Base-by-base conservation (phyloP, 2,888 invertebrate species). In the Carcina quercana region DNA sequence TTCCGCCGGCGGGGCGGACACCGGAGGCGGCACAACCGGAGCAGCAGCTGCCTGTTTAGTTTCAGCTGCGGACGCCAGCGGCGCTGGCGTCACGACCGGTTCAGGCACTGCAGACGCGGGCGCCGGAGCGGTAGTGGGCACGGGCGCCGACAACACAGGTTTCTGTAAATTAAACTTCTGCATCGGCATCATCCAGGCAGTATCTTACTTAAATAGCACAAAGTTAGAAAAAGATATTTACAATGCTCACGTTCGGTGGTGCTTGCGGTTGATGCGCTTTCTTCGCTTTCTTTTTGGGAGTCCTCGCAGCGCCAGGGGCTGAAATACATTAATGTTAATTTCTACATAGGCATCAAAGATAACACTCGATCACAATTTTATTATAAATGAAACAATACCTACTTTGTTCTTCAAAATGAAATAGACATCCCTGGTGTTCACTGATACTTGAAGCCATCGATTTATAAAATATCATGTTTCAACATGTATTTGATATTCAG, bases 271-370 rank as follows among this genome's bases (percentile, higher is more conserved):
- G 75, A 37, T 70, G 72, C 8, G 59, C 45, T 42, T 67, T 83
- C 58, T 80, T 83, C 19, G 59, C 45, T 64, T 82, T 82, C 64
- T 82, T 82, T 62, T 82, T 82, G 10, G 74, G 70, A 25, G 75
- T 74, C 53, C 76, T 69, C 33, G 70, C 71, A 12, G 68, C 56
- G 25, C 64, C 71, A 14, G 71, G 62, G 25, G 28, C 38, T 33
- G 38, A 11, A 37, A 31, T 33, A 15, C 32, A 27, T n/a, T n/a
- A n/a, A n/a, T n/a, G n/a, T n/a, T n/a, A n/a, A n/a, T n/a, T n/a
- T n/a, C n/a, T n/a, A n/a, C n/a, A n/a, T n/a, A n/a, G n/a, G n/a
- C n/a, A n/a, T n/a, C n/a, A n/a, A n/a, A n/a, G n/a, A n/a, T n/a
- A n/a, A 14, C n/a, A 5, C 7, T 25, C 13, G 13, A 8, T 14